These are phyloP conservation scores for Heterotilapia buettikoferi DNA, from an alignment of 2,113 vertebrate species.

Conservation along the genomic window DNA sequence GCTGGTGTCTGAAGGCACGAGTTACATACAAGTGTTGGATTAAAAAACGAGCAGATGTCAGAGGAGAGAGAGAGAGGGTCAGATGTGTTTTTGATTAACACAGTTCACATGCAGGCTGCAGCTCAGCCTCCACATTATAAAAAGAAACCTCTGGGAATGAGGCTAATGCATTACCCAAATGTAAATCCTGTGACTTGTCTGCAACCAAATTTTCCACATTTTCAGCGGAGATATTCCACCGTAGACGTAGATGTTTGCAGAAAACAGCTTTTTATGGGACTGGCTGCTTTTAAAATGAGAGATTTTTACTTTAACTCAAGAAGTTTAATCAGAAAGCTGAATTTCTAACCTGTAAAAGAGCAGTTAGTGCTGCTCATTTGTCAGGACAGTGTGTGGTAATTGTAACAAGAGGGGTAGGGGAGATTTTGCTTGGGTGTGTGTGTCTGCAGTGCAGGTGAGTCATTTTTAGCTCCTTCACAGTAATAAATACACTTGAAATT, in stretches of 20 bases:
- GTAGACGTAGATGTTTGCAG: neutral
- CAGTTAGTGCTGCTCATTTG: neutral
- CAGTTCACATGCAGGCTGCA: neutral
- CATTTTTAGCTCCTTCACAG: neutral
- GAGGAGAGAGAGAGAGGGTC: neutral
- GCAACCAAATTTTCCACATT: conserved; percentile 37
- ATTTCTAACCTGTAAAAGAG: neutral
- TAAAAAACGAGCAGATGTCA: neutral
- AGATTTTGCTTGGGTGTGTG: neutral
- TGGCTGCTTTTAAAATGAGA: neutral
- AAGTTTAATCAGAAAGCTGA: neutral
- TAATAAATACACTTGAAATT: neutral
- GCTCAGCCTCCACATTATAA: neutral
- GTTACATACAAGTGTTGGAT: neutral
- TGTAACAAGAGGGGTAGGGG: neutral
- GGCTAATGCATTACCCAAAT: conserved; percentile 28
- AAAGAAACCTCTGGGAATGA: neutral
- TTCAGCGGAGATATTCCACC: neutral
- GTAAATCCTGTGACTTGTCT: conserved; percentile 8
- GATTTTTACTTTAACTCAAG: neutral
- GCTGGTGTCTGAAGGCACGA: neutral
- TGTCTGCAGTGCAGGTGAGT: neutral
- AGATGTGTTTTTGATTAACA: conserved; percentile 9
- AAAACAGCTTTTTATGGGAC: neutral
- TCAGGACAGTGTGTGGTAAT: accelerated